Percentiles rank a stretch among this genome's conserved stretches.
Evolutionary conservation across 2,888 invertebrate species (phyloP).

Genomic region (Drosophila mulleri): DNA sequence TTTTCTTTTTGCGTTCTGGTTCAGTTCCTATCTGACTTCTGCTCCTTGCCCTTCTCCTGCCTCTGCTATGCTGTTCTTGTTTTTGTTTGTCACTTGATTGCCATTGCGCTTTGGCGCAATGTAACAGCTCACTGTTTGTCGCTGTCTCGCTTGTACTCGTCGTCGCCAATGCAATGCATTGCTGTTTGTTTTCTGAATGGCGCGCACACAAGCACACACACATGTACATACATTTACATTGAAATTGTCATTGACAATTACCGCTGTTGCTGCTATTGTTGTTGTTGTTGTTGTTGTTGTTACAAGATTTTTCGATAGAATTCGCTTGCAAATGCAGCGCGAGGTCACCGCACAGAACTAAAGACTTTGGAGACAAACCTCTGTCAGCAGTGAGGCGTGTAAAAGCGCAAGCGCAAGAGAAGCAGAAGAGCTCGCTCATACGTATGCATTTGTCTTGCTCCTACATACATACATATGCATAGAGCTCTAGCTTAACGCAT

Average conservation of each 20-base stretch:
- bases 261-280: constrained; percentile 3
- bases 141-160: neutral
- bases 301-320: constrained; percentile 25
- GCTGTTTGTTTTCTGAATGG: constrained; percentile 33
- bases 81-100: neutral
- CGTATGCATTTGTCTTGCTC: neutral
- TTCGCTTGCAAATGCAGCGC: constrained; percentile 61
- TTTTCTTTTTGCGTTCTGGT: no score
- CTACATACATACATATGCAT: neutral
- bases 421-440: neutral
- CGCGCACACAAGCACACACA: neutral
- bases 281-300: constrained; percentile 15
- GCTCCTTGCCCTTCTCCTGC: no score
- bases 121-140: constrained; percentile 1
- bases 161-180: neutral
- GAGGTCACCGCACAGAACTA: constrained; percentile 67
- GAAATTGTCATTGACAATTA: constrained; percentile 14
- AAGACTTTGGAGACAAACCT: constrained; percentile 75
- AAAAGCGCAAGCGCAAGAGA: constrained; percentile 29
- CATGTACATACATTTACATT: constrained; percentile 4
- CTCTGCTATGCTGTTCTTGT: neutral
- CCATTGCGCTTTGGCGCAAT: constrained; percentile 4
- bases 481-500: neutral
- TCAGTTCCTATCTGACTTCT: no score
- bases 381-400: constrained; percentile 57